Conservation (phyloP, 2,797 vertebrate genomes). For the Pteronotus mesoamericanus region DNA sequence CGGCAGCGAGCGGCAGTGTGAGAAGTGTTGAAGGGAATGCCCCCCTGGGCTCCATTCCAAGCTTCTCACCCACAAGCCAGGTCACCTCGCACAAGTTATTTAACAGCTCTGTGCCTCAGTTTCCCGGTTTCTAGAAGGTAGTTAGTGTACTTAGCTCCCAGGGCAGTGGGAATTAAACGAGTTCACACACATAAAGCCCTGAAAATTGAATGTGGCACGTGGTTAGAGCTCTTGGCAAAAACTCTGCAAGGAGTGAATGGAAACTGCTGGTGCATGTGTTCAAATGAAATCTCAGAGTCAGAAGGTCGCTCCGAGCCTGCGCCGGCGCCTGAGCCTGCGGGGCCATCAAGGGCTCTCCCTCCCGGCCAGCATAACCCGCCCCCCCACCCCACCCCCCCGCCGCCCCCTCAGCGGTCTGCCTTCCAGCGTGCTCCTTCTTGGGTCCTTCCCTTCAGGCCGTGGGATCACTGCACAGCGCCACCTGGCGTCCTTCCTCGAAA, state of each 20-base stretch:
- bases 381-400: too few relatives aligned
- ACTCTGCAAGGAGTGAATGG: neutral
- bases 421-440: conserved; percentile 86
- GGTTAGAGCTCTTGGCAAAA: neutral
- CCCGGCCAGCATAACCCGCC: conserved; percentile 87
- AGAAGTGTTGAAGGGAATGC: rapidly evolving
- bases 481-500: conserved; percentile 87
- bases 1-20: too few relatives aligned
- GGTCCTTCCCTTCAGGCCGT: conserved; percentile 85
- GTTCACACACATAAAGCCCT: rapidly evolving
- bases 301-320: neutral
- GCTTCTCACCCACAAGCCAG: neutral
- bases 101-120: neutral
- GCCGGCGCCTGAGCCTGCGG: rapidly evolving
- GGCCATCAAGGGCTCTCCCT: neutral
- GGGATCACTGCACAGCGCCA: conserved; percentile 88
- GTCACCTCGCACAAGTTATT: too few relatives aligned
- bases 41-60: neutral
- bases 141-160: neutral
- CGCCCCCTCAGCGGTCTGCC: conserved; percentile 88
- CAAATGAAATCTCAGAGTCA: neutral
- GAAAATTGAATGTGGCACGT: rapidly evolving
- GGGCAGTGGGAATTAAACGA: neutral
- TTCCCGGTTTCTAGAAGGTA: neutral
- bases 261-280: neutral